Base-by-base conservation (phyloP, 2,888 invertebrate genomes). In the Parnassius glacialis region DNA sequence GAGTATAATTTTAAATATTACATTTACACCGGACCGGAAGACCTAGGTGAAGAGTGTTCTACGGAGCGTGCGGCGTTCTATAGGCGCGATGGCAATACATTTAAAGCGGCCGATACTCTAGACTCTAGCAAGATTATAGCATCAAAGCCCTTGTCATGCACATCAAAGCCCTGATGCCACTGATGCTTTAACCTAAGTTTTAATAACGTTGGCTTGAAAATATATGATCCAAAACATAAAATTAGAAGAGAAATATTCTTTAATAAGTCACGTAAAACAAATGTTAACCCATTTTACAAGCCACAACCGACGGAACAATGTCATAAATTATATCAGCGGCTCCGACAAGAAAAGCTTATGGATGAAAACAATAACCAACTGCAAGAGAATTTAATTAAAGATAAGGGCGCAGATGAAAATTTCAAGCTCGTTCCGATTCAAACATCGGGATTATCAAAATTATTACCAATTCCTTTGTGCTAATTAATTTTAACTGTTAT, bases 401-500 rank as follows among this genome's bases (percentile, higher is more conserved):
- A 66, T 66, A 67, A 63, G 52, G 59, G 61, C 42, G 58, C 56
- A 57, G 58, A 59, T 63, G 63, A 59, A 41, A 65, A 64, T 64
- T 65, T 69, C 58, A 52, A 64, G 66, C 59, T 58, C 62, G 60
- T 52, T 67, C 64, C 60, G 62, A 66, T 67, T 66, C 58, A 60
- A 66, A 64, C 57, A 61, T 64, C 56, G 56, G 64, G 72, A 68
- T 74, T 76, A 70, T 70, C 70, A 65, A 71, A 84, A 87, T 84
- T 84, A 84, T 80, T 74, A 75, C 70, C 76, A 74, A 77, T 79
- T 74, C 79, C 78, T 77, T 79, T 74, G 74, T 78, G 67, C 79
- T 84, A 84, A 86, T 87, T 87, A 86, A 85, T 85, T 85, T 83
- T 71, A 74, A 76, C 79, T 80, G 80, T 80, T 80, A 48, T 83